phyloP scores from a whole-genome alignment of 2,888 invertebrate species.

The Harmothoe impar region DNA sequence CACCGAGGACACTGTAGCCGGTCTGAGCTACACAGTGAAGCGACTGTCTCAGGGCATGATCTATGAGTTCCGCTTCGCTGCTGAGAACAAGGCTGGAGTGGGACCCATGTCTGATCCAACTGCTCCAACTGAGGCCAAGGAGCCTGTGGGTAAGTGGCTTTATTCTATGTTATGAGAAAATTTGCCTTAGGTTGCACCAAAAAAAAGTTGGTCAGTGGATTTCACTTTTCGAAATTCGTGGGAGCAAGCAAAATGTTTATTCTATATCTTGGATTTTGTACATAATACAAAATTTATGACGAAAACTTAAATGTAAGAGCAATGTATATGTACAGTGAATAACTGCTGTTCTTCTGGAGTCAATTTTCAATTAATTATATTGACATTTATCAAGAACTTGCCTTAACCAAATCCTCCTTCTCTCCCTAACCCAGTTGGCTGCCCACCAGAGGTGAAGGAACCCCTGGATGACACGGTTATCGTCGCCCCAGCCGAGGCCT shows the following conservation, averaged over 20 bases:
- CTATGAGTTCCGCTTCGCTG: slow-evolving; percentile 92
- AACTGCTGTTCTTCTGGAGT: too few species aligned
- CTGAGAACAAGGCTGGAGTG: slow-evolving; percentile 82
- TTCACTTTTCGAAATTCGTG: too few species aligned
- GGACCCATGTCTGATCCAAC: slow-evolving; percentile 88
- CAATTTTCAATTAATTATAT: too few species aligned
- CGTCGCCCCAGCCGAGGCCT: slow-evolving; percentile 67
- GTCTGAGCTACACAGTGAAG: slow-evolving; percentile 67
- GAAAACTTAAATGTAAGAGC: background rate
- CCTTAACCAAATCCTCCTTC: too few species aligned
- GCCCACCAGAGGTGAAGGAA: slow-evolving; percentile 76
- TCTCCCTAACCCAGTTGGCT: slow-evolving; percentile 78
- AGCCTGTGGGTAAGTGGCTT: slow-evolving; percentile 65
- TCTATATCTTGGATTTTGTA: too few species aligned
- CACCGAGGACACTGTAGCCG: slow-evolving; percentile 63
- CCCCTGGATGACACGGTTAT: slow-evolving; percentile 69
- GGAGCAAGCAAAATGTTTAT: too few species aligned
- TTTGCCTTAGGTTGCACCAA: too few species aligned
- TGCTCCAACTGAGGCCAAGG: slow-evolving; percentile 86
- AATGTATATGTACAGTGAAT: too few species aligned
- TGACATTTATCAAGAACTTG: too few species aligned
- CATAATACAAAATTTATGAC: background rate
- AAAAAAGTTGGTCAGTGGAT: too few species aligned
- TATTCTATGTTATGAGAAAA: background rate
- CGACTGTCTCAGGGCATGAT: slow-evolving; percentile 68